These are phyloP conservation scores for Crocuta crocuta DNA, from an alignment of 2,113 vertebrate species.

Conservation along the genomic window DNA sequence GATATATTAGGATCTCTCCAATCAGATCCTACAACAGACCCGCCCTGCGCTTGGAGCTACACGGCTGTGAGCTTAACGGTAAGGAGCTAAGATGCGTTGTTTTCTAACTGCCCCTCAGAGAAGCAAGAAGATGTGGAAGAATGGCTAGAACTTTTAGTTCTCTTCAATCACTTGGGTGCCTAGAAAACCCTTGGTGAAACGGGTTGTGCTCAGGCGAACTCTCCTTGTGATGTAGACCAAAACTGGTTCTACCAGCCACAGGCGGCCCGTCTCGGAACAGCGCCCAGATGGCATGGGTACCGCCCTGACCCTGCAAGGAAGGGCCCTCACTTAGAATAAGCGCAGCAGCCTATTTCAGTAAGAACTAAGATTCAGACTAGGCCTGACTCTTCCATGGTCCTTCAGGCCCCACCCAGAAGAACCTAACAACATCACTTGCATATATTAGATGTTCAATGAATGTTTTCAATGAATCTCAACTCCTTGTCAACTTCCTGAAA, in stretches of 20 bases:
- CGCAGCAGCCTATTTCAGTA: background rate
- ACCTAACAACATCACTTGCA: background rate
- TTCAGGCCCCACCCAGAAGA: background rate
- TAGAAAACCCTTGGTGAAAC: background rate
- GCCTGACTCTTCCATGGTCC: background rate
- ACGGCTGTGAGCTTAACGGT: constrained; percentile 96
- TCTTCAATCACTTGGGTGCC: background rate
- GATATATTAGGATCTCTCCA: constrained; percentile 94
- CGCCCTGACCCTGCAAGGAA: background rate
- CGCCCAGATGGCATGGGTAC: too few relatives aligned
- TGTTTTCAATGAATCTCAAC: background rate
- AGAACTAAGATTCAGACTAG: background rate
- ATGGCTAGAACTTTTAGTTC: background rate
- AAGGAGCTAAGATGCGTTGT: constrained; percentile 65
- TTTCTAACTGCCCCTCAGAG: background rate
- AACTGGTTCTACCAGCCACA: background rate
- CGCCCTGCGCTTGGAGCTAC: constrained; percentile 95
- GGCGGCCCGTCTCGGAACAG: background rate
- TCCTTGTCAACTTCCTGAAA: background rate
- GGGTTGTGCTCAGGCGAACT: background rate
- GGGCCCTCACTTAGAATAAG: background rate
- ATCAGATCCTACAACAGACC: constrained; percentile 86
- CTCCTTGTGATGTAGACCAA: background rate
- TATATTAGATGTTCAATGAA: background rate
- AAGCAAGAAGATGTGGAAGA: background rate